phyloP scores from a whole-genome alignment of 2,888 invertebrate species.

The Coleophora flavipennella region DNA sequence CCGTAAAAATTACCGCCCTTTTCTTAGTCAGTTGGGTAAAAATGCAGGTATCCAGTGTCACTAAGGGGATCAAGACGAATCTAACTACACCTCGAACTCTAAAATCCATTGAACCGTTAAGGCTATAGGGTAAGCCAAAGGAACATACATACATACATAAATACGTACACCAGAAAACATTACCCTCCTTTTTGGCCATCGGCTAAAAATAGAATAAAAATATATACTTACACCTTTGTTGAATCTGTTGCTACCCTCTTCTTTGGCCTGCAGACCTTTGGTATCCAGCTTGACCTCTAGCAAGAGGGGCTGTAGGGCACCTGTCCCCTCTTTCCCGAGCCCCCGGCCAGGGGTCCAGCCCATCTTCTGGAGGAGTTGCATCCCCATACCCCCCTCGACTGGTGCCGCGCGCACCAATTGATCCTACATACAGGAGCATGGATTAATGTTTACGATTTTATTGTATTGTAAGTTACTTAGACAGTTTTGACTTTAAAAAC shows the following conservation, averaged over 20 bases:
- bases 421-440: conserved; percentile 75
- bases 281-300: conserved; percentile 98
- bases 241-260: conserved; percentile 70
- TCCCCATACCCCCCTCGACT: conserved; percentile 95
- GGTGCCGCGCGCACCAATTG: conserved; percentile 92
- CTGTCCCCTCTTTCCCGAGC: conserved; percentile 95
- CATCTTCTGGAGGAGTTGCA: conserved; percentile 98
- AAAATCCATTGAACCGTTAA: too few species aligned
- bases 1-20: too few species aligned
- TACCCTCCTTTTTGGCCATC: too few species aligned
- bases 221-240: conserved; percentile 42
- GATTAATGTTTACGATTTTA: background rate
- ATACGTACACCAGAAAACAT: too few species aligned
- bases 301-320: conserved; percentile 88
- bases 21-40: too few species aligned
- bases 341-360: conserved; percentile 99
- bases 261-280: conserved; percentile 86
- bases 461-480: too few species aligned
- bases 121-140: too few species aligned
- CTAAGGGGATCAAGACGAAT: too few species aligned
- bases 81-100: too few species aligned
- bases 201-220: background rate
- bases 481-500: too few species aligned
- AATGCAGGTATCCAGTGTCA: too few species aligned
- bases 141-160: too few species aligned